Conservation (phyloP, 1,140 invertebrate genomes). For the Hypsibius dujardini region DNA sequence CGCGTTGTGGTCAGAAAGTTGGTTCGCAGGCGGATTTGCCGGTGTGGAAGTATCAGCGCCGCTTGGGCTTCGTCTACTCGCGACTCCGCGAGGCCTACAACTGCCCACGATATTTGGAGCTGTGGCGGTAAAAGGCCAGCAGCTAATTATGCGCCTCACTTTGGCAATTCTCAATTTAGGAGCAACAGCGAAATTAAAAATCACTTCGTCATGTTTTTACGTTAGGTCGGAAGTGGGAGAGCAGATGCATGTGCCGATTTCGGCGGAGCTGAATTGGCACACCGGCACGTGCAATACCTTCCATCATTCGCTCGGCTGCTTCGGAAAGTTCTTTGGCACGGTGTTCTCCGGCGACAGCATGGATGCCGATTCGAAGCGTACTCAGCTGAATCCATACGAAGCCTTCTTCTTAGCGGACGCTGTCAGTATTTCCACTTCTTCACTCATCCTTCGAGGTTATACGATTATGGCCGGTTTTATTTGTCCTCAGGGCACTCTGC, state of each 20-base stretch:
- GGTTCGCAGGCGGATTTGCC: not conserved
- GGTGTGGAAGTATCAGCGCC: not conserved
- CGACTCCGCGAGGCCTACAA: not conserved
- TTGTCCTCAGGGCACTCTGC: not conserved
- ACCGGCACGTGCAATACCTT: not conserved
- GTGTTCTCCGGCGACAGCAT: not conserved
- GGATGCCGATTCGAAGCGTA: not conserved
- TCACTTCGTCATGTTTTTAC: not conserved
- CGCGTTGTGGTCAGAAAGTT: not conserved
- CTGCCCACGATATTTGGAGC: not conserved
- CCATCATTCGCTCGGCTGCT: not conserved
- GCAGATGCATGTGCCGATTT: not conserved
- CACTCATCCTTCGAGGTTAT: too few relatives aligned
- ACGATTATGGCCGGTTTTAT: not conserved
- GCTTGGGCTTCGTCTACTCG: not conserved
- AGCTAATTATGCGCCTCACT: too few relatives aligned
- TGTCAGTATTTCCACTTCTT: conserved; percentile 1
- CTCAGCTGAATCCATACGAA: conserved; percentile 6
- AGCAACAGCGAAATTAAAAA: too few relatives aligned
- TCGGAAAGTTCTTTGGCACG: not conserved
- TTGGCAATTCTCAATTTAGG: too few relatives aligned
- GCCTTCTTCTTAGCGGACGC: not conserved
- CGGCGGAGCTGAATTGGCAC: not conserved
- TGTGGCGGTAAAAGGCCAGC: not conserved
- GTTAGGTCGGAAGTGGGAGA: not conserved